These are phyloP conservation scores for Hafferia zeledoni DNA, from an alignment of 2,797 vertebrate genomes.

Conservation along the genomic window DNA sequence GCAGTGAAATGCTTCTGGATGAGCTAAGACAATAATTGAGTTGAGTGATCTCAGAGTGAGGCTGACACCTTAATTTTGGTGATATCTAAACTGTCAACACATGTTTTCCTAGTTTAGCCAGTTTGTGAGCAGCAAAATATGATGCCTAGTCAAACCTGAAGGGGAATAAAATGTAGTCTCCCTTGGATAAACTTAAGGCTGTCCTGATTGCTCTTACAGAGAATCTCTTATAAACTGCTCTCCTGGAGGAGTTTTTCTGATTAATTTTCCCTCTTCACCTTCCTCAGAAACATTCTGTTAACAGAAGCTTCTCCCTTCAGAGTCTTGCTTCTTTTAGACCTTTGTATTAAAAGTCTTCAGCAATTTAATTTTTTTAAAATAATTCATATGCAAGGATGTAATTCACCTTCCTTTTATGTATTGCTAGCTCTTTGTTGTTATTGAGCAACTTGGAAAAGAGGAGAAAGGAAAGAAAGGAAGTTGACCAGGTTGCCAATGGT, in stretches of 20 bases:
- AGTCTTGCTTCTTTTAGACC: background rate
- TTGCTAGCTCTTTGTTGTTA: background rate
- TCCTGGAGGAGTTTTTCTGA: background rate
- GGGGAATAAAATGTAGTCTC: background rate
- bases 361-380: background rate
- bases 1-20: background rate
- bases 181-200: background rate
- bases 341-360: background rate
- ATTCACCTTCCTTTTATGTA: background rate
- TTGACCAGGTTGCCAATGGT: background rate
- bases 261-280: background rate
- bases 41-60: background rate
- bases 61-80: background rate
- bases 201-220: background rate
- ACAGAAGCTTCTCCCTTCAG: background rate
- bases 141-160: background rate
- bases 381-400: background rate
- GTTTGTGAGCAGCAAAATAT: background rate
- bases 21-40: background rate
- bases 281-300: background rate
- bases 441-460: background rate
- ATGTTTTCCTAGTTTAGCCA: background rate
- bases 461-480: background rate
- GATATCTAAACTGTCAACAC: background rate
- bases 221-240: background rate